These are phyloP conservation scores for Coreius guichenoti DNA, from an alignment of 2,797 vertebrate genomes.

Conservation along the genomic window DNA sequence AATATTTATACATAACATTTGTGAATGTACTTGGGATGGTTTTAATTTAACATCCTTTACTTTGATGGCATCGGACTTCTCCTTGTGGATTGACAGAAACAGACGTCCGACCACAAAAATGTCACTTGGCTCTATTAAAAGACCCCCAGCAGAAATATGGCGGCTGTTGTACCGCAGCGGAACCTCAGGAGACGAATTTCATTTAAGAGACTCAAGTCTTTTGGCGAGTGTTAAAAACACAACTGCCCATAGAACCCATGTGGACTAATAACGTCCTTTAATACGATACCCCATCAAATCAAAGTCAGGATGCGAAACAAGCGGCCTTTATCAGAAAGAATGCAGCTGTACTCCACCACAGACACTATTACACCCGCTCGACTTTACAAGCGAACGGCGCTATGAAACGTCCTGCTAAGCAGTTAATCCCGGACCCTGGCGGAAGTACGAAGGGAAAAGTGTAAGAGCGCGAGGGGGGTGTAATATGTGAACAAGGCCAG, in stretches of 20 bases:
- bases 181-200: conserved; percentile 57
- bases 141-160: conserved; percentile 46
- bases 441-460: conserved; percentile 62
- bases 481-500: conserved; percentile 70
- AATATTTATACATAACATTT: not conserved
- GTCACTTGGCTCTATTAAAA: conserved; percentile 46
- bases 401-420: conserved; percentile 63
- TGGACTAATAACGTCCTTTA: conserved; percentile 58
- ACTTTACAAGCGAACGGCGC: conserved; percentile 66
- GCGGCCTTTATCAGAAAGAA: conserved; percentile 74
- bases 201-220: conserved; percentile 51
- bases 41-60: conserved; percentile 13
- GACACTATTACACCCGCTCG: conserved; percentile 50
- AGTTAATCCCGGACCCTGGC: conserved; percentile 69
- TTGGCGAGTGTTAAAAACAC: conserved; percentile 45
- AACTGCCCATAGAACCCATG: conserved; percentile 39
- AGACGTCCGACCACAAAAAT: conserved; percentile 55
- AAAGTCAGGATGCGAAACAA: conserved; percentile 68
- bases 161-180: conserved; percentile 29
- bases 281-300: conserved; percentile 57
- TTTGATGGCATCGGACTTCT: conserved; percentile 24
- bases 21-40: not conserved
- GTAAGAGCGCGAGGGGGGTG: conserved; percentile 27
- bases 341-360: conserved; percentile 59
- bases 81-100: conserved; percentile 58